phyloP scores from a whole-genome alignment of 1,140 invertebrate species.

The Prorops nasuta region DNA sequence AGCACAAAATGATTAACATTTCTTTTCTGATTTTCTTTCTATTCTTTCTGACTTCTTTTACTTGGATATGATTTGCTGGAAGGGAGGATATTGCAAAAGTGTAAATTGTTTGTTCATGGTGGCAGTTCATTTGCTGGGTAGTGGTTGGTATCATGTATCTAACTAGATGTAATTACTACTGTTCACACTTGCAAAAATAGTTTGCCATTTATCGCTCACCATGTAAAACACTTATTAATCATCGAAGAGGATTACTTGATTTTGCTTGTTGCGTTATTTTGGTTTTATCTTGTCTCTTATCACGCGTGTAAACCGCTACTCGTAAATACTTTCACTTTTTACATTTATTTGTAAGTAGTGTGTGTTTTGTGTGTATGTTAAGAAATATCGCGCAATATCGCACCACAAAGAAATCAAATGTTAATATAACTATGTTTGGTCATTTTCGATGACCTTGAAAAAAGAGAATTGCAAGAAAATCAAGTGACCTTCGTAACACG shows the following conservation, averaged over 20 bases:
- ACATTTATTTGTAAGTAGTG: constrained; percentile 1
- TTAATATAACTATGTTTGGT: not conserved
- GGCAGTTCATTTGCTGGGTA: constrained; percentile 41
- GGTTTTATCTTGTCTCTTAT: constrained; percentile 24
- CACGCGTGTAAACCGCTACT: constrained; percentile 20
- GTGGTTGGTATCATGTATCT: constrained; percentile 49
- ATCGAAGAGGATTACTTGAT: constrained; percentile 48
- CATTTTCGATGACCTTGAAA: not conserved
- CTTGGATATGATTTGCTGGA: no score
- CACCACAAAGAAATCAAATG: not conserved
- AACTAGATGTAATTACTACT: constrained; percentile 23
- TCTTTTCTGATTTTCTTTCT: no score
- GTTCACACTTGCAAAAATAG: constrained; percentile 16
- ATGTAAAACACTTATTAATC: constrained; percentile 7
- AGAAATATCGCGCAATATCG: not conserved
- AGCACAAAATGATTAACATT: no score
- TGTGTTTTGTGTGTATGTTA: constrained; percentile 11
- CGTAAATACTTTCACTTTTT: not conserved
- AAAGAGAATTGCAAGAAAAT: constrained; percentile 32
- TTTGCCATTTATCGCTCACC: not conserved
- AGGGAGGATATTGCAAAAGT: no score
- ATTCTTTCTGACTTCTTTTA: no score
- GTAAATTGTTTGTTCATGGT: no score
- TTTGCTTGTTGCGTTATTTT: constrained; percentile 41
- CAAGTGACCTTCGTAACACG: constrained; percentile 34